Base-by-base conservation (phyloP, 2,888 invertebrate species). In the Dyspetes luteomarginatus region DNA sequence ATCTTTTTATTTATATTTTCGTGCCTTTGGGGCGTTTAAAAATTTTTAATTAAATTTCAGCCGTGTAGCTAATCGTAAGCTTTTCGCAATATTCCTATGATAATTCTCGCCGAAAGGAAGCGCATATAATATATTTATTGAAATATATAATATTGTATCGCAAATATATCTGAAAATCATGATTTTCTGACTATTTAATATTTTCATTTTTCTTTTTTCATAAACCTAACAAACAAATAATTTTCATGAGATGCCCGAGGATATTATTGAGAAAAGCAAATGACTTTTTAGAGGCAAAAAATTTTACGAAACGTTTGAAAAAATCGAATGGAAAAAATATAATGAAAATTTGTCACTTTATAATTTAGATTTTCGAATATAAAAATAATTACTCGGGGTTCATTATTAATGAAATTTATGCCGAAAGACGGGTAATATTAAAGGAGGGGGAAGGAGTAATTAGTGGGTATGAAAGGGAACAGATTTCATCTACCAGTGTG, bases 21-120 rank as follows among this genome's bases (percentile, higher is more conserved):
- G 12, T 4, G 24, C 41, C n/a, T 17, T 41, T 15, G n/a, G 9
- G 43, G n/a, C 9, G 55, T 15, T 43, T 41, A 9, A 52, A 56
- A 58, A 12, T 36, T 12, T 12, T 36, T 36, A 45, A 19, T 45
- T 58, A 48, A n/a, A 1, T n/a, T 26, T 45, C 4, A 28, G 26
- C n/a, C 45, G 30, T 58, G 69, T 69, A 56, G 58, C 56, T 56
- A 69, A 69, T 58, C 4, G n/a, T n/a, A n/a, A n/a, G n/a, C n/a
- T 7, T 62, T 72, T 72, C 62, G 62, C 41, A 52, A 72, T 15
- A 4, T 17, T n/a, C 30, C 9, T 36, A 36, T n/a, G 36, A 36
- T 12, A 36, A 36, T 36, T n/a, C n/a, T n/a, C n/a, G n/a, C n/a
- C n/a, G n/a, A n/a, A n/a, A n/a, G n/a, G n/a, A n/a, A n/a, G n/a